Percentiles rank a stretch among this genome's conserved stretches.
These are phyloP conservation scores for Manis crassicaudata DNA, from an alignment of 2,797 vertebrate genomes.

Conservation along the genomic window DNA sequence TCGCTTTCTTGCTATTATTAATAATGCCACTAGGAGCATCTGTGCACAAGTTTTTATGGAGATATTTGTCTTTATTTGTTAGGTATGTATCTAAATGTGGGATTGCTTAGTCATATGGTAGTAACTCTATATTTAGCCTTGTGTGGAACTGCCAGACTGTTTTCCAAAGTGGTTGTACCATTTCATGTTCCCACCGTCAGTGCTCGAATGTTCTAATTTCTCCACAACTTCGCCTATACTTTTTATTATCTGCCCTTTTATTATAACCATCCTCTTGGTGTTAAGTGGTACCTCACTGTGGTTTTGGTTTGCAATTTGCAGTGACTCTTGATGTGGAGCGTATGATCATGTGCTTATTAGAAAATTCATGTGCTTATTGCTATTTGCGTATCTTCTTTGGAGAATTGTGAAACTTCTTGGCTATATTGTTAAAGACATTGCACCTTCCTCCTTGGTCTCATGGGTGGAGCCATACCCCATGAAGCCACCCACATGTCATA, in stretches of 20 bases:
- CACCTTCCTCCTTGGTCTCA: too few species aligned
- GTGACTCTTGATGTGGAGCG: background rate
- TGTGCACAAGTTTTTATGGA: background rate
- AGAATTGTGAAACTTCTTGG: background rate
- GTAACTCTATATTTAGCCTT: background rate
- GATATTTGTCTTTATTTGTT: background rate
- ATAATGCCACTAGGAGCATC: background rate
- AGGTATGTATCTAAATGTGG: background rate
- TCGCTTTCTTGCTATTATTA: background rate
- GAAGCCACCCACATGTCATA: too few species aligned
- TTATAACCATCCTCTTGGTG: background rate
- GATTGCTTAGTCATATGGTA: background rate
- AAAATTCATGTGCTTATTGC: background rate
- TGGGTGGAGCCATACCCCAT: too few species aligned
- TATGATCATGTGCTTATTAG: background rate
- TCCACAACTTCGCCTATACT: background rate
- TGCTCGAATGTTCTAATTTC: background rate
- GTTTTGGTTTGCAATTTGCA: background rate
- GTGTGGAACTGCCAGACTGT: background rate
- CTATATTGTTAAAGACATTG: too few species aligned
- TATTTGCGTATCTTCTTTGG: background rate
- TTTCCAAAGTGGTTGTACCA: background rate
- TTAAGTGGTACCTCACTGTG: background rate
- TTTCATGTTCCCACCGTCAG: background rate
- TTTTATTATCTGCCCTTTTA: background rate